Evolutionary conservation across 2,113 vertebrate species (phyloP), one percentile per base, ranked within the genome.

Genomic region (Garra rufa): DNA sequence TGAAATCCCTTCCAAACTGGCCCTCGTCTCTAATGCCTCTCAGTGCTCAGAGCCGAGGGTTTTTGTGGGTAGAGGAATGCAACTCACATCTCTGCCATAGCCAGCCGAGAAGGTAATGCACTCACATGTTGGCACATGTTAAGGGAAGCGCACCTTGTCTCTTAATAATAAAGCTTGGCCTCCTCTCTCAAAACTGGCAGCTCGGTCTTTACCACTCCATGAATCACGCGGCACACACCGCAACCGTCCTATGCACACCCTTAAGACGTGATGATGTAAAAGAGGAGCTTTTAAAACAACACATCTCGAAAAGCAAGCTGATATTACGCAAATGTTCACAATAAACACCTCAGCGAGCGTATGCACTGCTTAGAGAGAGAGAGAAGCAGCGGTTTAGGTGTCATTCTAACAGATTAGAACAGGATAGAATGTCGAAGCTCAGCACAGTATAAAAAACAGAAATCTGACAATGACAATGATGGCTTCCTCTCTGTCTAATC

Each of bases 401-500:
- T 43, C 86, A 82, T 74, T 24, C 67, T 43, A 61, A 75, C 69
- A 59, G 69, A 91, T 91, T 90, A 92, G 86, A 89, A 92, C 90
- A 89, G 90, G 90, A 88, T 90, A 87, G 82, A 89, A 90, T 93
- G 92, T 93, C 89, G 92, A 63, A 90, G 86, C 69, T 26, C 82
- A 44, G 71, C 88, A 83, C 85, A n/a, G 83, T 87, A 90, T 90
- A 92, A 87, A 91, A 91, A 88, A 92, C 14, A 89, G 91, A 90
- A 92, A 91, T 90, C 90, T 87, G 89, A 92, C 88, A 93, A 93
- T 91, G 92, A 94, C 93, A 94, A 93, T 94, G 93, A 94, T 88
- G 92, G 93, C 93, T 95, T 95, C 94, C 94, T 94, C 89, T 92
- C 87, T 24, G 86, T 89, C 91, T 95, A 95, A 94, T 93, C 93